phyloP scores from a whole-genome alignment of 1,140 invertebrate genomes.

The Platyura marginata region DNA sequence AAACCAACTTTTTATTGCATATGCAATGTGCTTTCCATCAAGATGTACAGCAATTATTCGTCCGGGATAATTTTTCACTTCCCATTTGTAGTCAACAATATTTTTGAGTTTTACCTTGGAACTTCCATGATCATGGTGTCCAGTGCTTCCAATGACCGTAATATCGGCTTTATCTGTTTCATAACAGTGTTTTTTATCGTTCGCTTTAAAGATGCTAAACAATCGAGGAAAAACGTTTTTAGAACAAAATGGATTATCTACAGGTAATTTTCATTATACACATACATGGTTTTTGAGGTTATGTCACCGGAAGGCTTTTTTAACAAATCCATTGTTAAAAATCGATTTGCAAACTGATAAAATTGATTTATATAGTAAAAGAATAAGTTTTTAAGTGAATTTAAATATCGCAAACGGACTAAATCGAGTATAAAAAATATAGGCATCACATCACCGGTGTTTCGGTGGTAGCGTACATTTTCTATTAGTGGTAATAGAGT shows the following conservation, averaged over 20 bases:
- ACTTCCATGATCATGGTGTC: conserved; percentile 44
- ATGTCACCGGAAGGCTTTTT: neutral
- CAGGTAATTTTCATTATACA: neutral
- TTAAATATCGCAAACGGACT: neutral
- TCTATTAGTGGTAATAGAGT: too few relatives aligned
- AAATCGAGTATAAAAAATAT: conserved; percentile 1
- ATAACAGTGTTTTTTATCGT: conserved; percentile 46
- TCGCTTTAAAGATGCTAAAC: conserved; percentile 44
- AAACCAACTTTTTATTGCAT: conserved; percentile 84
- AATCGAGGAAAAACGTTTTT: conserved; percentile 1
- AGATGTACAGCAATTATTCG: conserved; percentile 78
- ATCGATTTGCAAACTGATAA: neutral
- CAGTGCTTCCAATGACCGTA: conserved; percentile 45
- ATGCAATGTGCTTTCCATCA: conserved; percentile 70
- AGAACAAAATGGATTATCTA: neutral
- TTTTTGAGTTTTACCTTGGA: conserved; percentile 81
- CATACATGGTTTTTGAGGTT: neutral
- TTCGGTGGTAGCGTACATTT: too few relatives aligned
- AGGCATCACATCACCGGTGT: too few relatives aligned
- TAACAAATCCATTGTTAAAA: neutral
- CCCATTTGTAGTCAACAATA: conserved; percentile 86
- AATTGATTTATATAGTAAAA: neutral
- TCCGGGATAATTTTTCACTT: conserved; percentile 65
- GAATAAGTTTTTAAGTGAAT: neutral
- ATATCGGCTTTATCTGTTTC: conserved; percentile 49